Base-by-base conservation (phyloP, 2,113 vertebrate genomes). In the Meriones unguiculatus region DNA sequence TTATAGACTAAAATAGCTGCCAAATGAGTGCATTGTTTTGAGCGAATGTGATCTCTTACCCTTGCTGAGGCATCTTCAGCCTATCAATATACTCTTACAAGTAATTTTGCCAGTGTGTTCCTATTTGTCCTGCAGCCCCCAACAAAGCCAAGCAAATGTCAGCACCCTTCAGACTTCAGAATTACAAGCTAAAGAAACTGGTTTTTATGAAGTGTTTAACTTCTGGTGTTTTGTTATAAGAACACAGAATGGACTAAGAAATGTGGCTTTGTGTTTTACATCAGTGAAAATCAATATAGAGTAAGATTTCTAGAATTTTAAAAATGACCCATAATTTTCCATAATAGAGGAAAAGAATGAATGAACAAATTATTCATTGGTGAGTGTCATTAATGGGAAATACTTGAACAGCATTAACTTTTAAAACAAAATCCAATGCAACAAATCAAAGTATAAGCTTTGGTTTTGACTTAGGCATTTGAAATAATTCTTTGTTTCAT, bases 351-450 rank as follows among this genome's bases (percentile, higher is more conserved):
- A 0, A 64, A 89, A 65, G 2, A 69, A 87, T 72, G 7, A 91
- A 67, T 76, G 12, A 64, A 82, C 32, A 15, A 38, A 57, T 10
- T 72, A n/a, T 67, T 41, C 7, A 89, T 1, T 10, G 4, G 22
- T 30, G 18, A 69, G 5, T 67, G 10, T 12, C 57, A 50, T 87
- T 70, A 72, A 93, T 84, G 10, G 10, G 84, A 70, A 80, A 75
- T 3, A 80, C 25, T 30, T 84, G 41, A 84, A 20, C 52, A 18
- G 4, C 15, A 75, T 10, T 50, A 73, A 69, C 14, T 85, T 94
- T 94, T 67, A 65, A 93, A 85, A 87, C 11, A 92, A 10, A 90
- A 90, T 32, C 89, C 50, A 87, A 17, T 75, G 54, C 38, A 50
- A 73, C 7, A 70, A 92, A 46, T 22, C 6, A 59, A 87, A 90